Evolutionary conservation across 2,113 vertebrate genomes (phyloP), one percentile per base, ranked within the genome.

Genomic region (Ranitomeya variabilis): DNA sequence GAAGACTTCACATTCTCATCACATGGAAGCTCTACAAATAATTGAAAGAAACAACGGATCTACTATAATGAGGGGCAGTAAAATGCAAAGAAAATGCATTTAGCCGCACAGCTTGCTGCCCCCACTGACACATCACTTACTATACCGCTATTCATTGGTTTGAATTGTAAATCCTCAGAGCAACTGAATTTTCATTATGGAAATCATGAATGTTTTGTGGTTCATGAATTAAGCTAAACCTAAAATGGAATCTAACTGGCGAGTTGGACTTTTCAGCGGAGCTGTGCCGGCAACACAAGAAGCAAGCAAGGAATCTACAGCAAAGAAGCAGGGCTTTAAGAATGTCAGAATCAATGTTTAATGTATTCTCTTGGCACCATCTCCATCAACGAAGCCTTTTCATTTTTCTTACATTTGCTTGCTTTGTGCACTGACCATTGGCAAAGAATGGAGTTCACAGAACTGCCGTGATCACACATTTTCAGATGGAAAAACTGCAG

Each of bases 141-240:
- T 52, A 51, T 52, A 76, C 37, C 3, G 18, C 73, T 51, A 51
- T 76, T 52, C 73, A 76, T 76, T 76, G 51, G 85, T 77, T 78
- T 78, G 85, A 86, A 62, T 77, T 51, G 55, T 62, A 77, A 86
- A 86, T 86, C 55, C 57, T 77, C 85, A 62, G 11, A 78, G 73
- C 31, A 18, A 74, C 57, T 23, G 31, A 11, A 76, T 85, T 78
- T 86, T 76, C 57, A 86, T 86, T 76, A 86, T 73, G 54, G 73
- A 86, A 86, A 62, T 77, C 73, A 62, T 37, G n/a, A 26, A 19
- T 19, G 19, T n/a, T 52, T 79, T 79, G 31, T 67, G 76, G 57
- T 67, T 87, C 62, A 87, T 87, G 85, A 87, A 87, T 87, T 87
- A 80, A 15, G 76, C 76, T 80, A 79, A 66, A 66, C 14, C 6